These are phyloP conservation scores for Catonia carolina DNA, from an alignment of 2,888 invertebrate genomes.

Conservation along the genomic window DNA sequence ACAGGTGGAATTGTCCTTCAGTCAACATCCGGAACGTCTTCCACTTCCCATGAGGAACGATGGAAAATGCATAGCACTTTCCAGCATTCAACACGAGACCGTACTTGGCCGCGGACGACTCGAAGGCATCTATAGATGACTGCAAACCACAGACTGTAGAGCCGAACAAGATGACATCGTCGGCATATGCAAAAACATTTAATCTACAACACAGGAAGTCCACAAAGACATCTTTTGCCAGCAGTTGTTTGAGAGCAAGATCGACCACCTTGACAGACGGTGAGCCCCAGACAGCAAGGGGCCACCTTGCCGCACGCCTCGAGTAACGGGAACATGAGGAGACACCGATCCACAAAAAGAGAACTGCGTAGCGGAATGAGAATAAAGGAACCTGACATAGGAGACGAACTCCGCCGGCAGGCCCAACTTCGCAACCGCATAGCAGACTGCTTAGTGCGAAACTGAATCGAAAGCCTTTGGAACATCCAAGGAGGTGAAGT, in stretches of 20 bases:
- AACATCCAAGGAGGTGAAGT: slow-evolving; percentile 37
- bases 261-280: slow-evolving; percentile 39
- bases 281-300: slow-evolving; percentile 40
- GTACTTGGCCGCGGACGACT: slow-evolving; percentile 25
- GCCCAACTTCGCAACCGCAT: slow-evolving; percentile 37
- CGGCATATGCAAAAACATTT: slow-evolving; percentile 39
- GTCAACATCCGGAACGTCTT: slow-evolving; percentile 31
- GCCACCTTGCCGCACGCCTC: slow-evolving; percentile 44
- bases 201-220: slow-evolving; percentile 25
- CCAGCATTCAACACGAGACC: slow-evolving; percentile 33
- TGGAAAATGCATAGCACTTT: slow-evolving; percentile 37
- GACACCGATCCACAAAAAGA: slow-evolving; percentile 4
- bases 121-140: slow-evolving; percentile 22
- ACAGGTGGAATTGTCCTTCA: neutral
- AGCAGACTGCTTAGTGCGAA: slow-evolving; percentile 35
- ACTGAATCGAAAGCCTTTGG: slow-evolving; percentile 43
- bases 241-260: slow-evolving; percentile 20
- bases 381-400: no score
- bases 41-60: slow-evolving; percentile 36
- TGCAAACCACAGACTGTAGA: neutral
- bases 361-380: no score
- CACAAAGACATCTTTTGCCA: slow-evolving; percentile 11
- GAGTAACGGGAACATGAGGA: slow-evolving; percentile 19
- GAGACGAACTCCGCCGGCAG: no score
- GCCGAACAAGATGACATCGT: slow-evolving; percentile 14